Conservation (phyloP, 2,888 invertebrate genomes). For the Drosophila eohydei region DNA sequence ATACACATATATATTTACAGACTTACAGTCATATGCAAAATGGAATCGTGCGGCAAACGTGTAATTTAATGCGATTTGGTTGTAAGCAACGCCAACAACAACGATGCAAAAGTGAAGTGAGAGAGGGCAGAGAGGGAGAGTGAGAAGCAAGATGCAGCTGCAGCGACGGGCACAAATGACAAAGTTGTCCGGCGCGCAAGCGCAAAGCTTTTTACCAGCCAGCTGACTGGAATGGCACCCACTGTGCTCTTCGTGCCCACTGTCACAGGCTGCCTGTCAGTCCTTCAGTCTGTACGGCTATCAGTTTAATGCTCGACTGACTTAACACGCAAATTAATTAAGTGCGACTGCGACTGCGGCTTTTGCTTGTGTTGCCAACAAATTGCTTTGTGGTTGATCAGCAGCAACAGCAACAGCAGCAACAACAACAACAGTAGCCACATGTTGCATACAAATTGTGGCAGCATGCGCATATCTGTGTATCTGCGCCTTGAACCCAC, state of each 20-base stretch:
- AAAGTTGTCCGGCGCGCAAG: slow-evolving; percentile 44
- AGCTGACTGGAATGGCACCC: slow-evolving; percentile 12
- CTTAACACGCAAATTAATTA: slow-evolving; percentile 70
- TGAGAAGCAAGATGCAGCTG: neutral
- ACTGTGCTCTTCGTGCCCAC: slow-evolving; percentile 11
- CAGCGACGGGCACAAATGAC: slow-evolving; percentile 27
- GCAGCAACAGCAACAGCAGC: slow-evolving; percentile 39
- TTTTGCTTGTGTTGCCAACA: slow-evolving; percentile 50
- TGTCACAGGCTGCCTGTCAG: slow-evolving; percentile 11
- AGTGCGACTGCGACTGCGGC: slow-evolving; percentile 45
- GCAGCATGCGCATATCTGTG: slow-evolving; percentile 37
- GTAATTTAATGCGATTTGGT: slow-evolving; percentile 70
- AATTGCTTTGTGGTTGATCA: slow-evolving; percentile 57
- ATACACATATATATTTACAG: neutral
- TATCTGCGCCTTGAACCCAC: slow-evolving; percentile 19
- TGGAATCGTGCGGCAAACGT: slow-evolving; percentile 58
- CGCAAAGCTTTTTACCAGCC: slow-evolving; percentile 46
- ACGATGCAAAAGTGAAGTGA: neutral
- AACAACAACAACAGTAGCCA: slow-evolving; percentile 32
- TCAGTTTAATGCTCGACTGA: slow-evolving; percentile 62
- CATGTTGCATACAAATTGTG: slow-evolving; percentile 65
- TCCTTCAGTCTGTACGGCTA: slow-evolving; percentile 35
- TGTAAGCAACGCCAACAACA: slow-evolving; percentile 58
- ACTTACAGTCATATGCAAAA: slow-evolving; percentile 42
- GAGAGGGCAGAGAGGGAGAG: neutral